Evolutionary conservation across 2,113 vertebrate genomes (phyloP), one percentile per base, ranked within the genome.

Genomic region (Pteronura brasiliensis): DNA sequence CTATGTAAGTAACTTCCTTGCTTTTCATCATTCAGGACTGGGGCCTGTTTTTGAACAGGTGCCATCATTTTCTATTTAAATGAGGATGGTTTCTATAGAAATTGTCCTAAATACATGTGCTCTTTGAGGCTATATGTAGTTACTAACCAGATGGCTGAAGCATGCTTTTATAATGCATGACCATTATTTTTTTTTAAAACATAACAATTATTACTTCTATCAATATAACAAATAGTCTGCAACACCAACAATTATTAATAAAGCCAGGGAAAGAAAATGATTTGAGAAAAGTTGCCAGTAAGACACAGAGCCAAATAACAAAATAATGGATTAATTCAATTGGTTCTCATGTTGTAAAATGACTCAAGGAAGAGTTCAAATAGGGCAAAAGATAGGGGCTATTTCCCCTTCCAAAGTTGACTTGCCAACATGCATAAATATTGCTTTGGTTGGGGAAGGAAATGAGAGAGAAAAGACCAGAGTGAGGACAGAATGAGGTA

Each of bases 61-160:
- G 10, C 44, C 74, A 80, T 81, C 10, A 83, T 29, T 92, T 91
- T 88, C 29, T 86, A 31, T 57, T 21, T 27, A 83, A 92, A 44
- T 93, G 34, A 94, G 15, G 69, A 25, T 94, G 80, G 42, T 83
- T 96, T 95, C 96, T 97, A 82, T 77, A 93, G 93, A 93, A 63
- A 93, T 84, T 96, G 34, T 61, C 59, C 82, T 80, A 76, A 69
- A 96, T 57, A 52, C 1, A 34, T 74, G 18, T 57, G 61, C 27
- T 91, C 74, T 83, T 67, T 57, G 85, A 93, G 39, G 36, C 36
- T 93, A 8, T 89, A 39, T 42, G 17, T 92, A 52, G 59, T 89
- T 83, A 74, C 74, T 84, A 87, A 88, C 31, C 95, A 93, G 81
- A 94, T 86, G 96, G 94, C 39, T 79, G 52, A 74, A 27, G n/a